Evolutionary conservation across 2,888 invertebrate species (phyloP).

Genomic region (Parelbella ahira): DNA sequence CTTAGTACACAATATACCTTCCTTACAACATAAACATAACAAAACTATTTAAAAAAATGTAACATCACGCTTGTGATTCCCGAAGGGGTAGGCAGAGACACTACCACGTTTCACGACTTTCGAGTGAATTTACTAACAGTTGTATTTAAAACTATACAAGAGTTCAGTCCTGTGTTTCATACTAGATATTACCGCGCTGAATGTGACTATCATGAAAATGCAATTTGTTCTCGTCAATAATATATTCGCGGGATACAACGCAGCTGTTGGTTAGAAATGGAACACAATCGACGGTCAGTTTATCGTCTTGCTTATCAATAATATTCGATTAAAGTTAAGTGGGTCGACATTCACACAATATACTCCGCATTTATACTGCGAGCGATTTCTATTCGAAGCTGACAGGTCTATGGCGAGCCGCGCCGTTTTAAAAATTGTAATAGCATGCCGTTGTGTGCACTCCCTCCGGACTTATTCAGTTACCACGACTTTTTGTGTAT

Average conservation of each 20-base stretch:
- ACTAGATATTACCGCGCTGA: no score
- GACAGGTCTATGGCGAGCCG: constrained; percentile 9
- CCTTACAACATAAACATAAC: no score
- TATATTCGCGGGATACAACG: background rate
- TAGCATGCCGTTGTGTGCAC: constrained; percentile 12
- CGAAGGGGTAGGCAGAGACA: no score
- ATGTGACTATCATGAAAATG: background rate
- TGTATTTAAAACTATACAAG: no score
- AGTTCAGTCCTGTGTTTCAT: no score
- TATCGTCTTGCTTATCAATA: constrained; percentile 16
- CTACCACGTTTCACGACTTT: no score
- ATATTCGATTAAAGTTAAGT: constrained; percentile 23
- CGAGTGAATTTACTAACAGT: no score
- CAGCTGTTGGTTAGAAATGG: constrained; percentile 6
- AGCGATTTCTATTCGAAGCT: constrained; percentile 18
- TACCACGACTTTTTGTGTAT: background rate
- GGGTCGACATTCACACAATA: constrained; percentile 24
- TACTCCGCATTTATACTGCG: constrained; percentile 13
- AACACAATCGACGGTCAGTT: constrained; percentile 8
- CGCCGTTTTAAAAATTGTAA: constrained; percentile 21
- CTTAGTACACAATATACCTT: no score
- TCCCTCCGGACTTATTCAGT: constrained; percentile 6
- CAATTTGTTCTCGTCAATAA: constrained; percentile 1
- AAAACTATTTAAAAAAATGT: no score
- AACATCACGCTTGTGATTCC: no score